These are phyloP conservation scores for Biston stratarius DNA, from an alignment of 2,888 invertebrate genomes.

Conservation along the genomic window DNA sequence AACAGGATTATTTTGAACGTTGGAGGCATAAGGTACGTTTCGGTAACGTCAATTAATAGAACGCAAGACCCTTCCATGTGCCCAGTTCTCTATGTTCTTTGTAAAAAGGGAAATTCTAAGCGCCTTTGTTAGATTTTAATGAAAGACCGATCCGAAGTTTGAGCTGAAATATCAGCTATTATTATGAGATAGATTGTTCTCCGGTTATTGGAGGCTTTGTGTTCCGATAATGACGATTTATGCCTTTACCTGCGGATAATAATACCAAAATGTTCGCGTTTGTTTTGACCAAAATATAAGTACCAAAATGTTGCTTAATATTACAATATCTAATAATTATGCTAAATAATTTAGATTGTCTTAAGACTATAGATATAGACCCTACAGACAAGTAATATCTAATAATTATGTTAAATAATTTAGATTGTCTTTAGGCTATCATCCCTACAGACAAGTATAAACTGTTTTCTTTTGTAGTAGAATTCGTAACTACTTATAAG, in stretches of 20 bases:
- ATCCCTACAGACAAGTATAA: too few species aligned
- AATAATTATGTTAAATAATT: too few species aligned
- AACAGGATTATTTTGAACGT: constrained; percentile 97
- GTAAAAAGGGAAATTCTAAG: constrained; percentile 31
- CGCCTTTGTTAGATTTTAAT: constrained; percentile 38
- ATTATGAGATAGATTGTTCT: constrained; percentile 31
- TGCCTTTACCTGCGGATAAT: constrained; percentile 4
- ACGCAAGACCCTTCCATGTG: constrained; percentile 28
- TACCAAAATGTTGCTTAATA: too few species aligned
- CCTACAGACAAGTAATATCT: too few species aligned
- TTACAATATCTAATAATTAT: too few species aligned
- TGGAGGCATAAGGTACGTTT: constrained; percentile 92
- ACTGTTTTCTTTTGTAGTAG: too few species aligned
- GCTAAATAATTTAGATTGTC: too few species aligned
- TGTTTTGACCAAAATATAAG: background rate
- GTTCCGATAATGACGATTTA: constrained; percentile 11
- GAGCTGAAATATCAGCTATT: constrained; percentile 34
- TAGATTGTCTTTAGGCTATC: too few species aligned
- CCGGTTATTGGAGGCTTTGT: constrained; percentile 25
- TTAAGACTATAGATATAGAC: too few species aligned
- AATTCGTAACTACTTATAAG: too few species aligned
- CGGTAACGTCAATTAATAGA: constrained; percentile 21
- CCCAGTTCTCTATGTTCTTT: constrained; percentile 33
- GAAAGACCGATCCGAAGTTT: constrained; percentile 32
- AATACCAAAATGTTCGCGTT: background rate